A percentile compares a stretch with the other conserved stretches of the same genome.
phyloP scores from a whole-genome alignment of 1,140 invertebrate genomes.

The Sitodiplosis mosellana region DNA sequence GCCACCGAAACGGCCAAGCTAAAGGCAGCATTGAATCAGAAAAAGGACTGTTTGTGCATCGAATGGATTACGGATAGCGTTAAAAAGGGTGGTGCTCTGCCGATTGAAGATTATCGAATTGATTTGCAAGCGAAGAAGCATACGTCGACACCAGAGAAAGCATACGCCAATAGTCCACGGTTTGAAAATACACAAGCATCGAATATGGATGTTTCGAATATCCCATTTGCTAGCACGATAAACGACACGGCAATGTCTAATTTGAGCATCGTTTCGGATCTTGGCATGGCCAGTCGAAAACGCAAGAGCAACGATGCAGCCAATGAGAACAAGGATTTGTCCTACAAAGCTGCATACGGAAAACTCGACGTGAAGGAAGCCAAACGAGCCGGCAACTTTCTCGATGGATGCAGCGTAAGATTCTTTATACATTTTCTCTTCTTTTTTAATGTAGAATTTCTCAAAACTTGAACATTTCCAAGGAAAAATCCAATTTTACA shows the following conservation, averaged over 20 bases:
- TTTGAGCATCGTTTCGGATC: constrained; percentile 15
- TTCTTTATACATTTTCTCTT: not conserved
- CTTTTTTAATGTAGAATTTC: too few relatives aligned
- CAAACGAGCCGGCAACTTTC: constrained; percentile 53
- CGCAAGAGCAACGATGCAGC: not conserved
- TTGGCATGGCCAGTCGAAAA: constrained; percentile 1
- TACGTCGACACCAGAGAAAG: constrained; percentile 34
- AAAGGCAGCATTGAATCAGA: constrained; percentile 53
- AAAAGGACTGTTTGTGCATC: constrained; percentile 48
- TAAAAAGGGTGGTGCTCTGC: constrained; percentile 48
- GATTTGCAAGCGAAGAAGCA: constrained; percentile 26
- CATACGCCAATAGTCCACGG: constrained; percentile 26
- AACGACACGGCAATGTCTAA: not conserved
- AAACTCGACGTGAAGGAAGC: constrained; percentile 40
- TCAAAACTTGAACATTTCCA: too few relatives aligned
- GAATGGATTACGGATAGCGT: constrained; percentile 66
- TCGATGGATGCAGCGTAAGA: constrained; percentile 66
- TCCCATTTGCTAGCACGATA: not conserved
- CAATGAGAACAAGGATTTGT: not conserved
- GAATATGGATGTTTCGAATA: constrained; percentile 1
- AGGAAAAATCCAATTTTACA: too few relatives aligned
- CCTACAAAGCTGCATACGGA: constrained; percentile 25
- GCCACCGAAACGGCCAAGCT: constrained; percentile 58
- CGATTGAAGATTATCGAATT: constrained; percentile 44
- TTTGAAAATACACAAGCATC: constrained; percentile 16